Base-by-base conservation (phyloP, 2,797 vertebrate genomes). In the Smutsia temminckii region DNA sequence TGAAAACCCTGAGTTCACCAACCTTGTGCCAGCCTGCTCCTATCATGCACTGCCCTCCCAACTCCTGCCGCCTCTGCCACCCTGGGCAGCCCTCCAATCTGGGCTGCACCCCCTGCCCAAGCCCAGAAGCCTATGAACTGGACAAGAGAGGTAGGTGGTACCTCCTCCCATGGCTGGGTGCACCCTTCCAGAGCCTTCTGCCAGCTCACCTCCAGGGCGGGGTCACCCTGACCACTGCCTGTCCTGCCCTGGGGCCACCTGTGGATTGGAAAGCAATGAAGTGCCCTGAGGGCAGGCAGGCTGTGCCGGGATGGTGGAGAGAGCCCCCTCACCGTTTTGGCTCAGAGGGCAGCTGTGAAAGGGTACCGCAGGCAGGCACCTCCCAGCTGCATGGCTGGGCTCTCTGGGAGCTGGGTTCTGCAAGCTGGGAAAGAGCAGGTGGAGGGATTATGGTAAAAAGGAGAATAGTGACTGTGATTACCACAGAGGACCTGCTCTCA, bases 401-500 rank as follows among this genome's bases (percentile, higher is more conserved):
- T 4, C 53, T 32, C 57, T 3, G 3, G 14, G 57, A 29, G 51
- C 25, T 3, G 1, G 6, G 21, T 55, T 12, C 18, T 25, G 12
- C 2, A 10, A 13, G 4, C 40, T 1, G 55, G 53, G 37, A 3
- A 11, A 8, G 16, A 63, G 51, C 40, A 17, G 86, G 6, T 2
- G 9, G 51, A 63, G 29, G 42, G 18, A 32, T 51, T 0, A 8
- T 2, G 2, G 18, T 5, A 3, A 9, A 7, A 20, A 17, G 71
- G 23, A 59, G 7, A n/a, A 9, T 1, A 8, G 13, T 0, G 14
- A 23, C 29, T 13, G 20, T 29, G 29, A 25, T 8, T 3, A 2
- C 12, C 0, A 13, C 29, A 0, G 13, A 0, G 23, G 21, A 13
- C 9, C 1, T 23, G 25, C 69, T 32, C 9, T 37, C 4, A 4